Evolutionary conservation across 2,113 vertebrate genomes (phyloP).

Genomic region (Hemiscyllium ocellatum): DNA sequence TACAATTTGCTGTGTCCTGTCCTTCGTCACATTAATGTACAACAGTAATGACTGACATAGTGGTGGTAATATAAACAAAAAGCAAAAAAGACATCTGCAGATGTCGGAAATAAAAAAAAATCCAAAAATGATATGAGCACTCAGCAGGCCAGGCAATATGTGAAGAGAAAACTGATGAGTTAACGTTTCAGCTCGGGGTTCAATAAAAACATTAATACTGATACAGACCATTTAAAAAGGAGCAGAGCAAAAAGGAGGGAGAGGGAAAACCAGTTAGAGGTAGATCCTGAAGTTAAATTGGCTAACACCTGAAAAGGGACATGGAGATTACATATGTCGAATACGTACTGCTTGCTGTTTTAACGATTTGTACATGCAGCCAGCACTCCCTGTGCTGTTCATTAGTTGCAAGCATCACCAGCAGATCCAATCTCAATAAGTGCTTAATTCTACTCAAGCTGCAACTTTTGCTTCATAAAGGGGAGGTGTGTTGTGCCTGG

Average conservation of each 20-base stretch:
- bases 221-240: background rate
- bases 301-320: background rate
- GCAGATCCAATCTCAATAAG: background rate
- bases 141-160: background rate
- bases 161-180: background rate
- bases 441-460: too few relatives aligned
- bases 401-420: background rate
- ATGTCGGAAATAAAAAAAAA: background rate
- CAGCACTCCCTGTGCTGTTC: background rate
- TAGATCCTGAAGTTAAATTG: background rate
- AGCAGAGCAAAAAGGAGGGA: background rate
- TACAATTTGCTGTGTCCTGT: background rate
- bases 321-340: background rate
- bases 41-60: background rate
- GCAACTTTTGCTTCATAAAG: background rate
- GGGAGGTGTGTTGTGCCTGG: background rate
- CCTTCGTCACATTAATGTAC: background rate
- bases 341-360: background rate
- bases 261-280: background rate
- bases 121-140: background rate
- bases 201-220: background rate
- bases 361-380: background rate
- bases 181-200: background rate
- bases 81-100: background rate
- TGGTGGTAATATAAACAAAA: background rate